phyloP scores from a whole-genome alignment of 2,113 vertebrate species.

The Neomonachus schauinslandi region DNA sequence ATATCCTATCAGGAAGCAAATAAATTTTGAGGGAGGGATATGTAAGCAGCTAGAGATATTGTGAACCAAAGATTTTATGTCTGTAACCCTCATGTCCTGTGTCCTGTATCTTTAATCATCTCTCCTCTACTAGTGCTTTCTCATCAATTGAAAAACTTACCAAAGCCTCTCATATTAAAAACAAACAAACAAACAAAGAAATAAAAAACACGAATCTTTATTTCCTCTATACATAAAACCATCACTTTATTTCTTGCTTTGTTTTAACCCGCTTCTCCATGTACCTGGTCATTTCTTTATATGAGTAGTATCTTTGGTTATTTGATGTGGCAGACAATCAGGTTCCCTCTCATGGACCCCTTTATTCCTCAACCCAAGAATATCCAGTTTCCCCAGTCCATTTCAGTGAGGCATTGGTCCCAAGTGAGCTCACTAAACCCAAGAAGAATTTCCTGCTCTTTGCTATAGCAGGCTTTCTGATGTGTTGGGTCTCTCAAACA shows the following conservation, averaged over 20 bases:
- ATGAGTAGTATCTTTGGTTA: background rate
- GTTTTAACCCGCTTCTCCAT: too few relatives aligned
- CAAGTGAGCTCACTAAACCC: background rate
- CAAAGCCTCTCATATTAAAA: background rate
- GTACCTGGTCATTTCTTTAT: background rate
- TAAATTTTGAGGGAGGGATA: background rate
- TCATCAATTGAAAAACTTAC: background rate
- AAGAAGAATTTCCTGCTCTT: too few relatives aligned
- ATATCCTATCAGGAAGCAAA: background rate
- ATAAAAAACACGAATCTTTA: background rate
- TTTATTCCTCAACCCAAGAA: background rate
- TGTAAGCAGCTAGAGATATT: background rate
- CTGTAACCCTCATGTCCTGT: background rate
- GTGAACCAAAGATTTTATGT: background rate
- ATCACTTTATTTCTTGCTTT: background rate
- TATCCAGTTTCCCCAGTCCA: background rate
- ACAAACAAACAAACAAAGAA: background rate
- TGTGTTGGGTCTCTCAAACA: background rate
- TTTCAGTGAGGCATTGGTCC: background rate
- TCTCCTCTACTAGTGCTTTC: constrained; percentile 16
- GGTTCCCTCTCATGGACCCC: fast-evolving
- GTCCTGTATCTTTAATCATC: background rate
- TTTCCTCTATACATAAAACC: background rate
- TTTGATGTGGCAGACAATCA: background rate
- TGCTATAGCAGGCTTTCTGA: background rate